A percentile compares a stretch with the other conserved stretches of the same genome.
Evolutionary conservation across 2,113 vertebrate species (phyloP).

Genomic region (Henicopernis longicauda): DNA sequence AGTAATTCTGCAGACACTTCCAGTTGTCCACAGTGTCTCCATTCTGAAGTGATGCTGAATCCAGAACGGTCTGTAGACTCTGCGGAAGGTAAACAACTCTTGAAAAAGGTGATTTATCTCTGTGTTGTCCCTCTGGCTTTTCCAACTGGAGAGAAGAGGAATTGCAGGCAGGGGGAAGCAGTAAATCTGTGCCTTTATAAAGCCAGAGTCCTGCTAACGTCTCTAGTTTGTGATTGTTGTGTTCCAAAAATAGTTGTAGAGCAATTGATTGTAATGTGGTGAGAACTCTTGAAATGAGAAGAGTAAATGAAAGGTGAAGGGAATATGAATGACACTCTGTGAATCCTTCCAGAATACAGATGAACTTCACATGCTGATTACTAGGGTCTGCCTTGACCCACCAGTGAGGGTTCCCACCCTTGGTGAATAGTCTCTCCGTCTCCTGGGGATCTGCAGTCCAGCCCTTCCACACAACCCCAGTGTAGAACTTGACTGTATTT

Average conservation of each 20-base stretch:
- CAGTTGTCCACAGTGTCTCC: background rate
- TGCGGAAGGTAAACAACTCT: background rate
- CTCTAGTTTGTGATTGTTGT: conserved; percentile 32
- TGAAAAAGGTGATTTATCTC: background rate
- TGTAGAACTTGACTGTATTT: background rate
- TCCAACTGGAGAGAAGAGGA: background rate
- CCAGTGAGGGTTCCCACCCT: background rate
- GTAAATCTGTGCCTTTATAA: background rate
- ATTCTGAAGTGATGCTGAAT: background rate
- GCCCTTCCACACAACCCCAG: background rate
- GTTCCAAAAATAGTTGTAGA: conserved; percentile 48
- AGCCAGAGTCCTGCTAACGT: background rate
- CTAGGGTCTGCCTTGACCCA: background rate
- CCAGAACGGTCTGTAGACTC: background rate
- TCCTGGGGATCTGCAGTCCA: background rate
- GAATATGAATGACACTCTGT: background rate
- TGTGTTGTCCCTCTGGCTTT: background rate
- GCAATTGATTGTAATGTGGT: conserved; percentile 37
- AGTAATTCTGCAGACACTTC: background rate
- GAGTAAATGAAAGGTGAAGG: background rate
- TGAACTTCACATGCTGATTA: background rate
- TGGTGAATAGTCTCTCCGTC: background rate
- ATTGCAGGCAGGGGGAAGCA: background rate
- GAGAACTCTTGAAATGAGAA: conserved; percentile 10
- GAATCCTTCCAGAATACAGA: background rate